Percentiles rank a stretch among this genome's conserved stretches.
These are phyloP conservation scores for Bubo blakistoni DNA, from an alignment of 2,113 vertebrate species.

Conservation along the genomic window DNA sequence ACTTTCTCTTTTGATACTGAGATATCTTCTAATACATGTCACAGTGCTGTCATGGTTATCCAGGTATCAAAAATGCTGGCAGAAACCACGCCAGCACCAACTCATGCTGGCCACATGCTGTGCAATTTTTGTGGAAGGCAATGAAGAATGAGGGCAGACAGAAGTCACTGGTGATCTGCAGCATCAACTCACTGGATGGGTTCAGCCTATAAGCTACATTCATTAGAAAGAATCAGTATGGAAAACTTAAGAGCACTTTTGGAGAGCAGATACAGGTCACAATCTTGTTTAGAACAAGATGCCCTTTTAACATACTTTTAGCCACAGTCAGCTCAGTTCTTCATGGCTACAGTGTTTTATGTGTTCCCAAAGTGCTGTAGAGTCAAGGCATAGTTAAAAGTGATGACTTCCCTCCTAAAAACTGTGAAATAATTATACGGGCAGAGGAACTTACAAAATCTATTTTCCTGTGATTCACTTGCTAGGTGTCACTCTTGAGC, in stretches of 20 bases:
- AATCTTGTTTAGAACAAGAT: neutral
- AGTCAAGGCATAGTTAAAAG: neutral
- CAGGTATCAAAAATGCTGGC: neutral
- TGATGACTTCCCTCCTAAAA: neutral
- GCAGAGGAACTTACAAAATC: neutral
- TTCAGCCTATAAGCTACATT: neutral
- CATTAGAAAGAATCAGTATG: neutral
- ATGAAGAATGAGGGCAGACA: neutral
- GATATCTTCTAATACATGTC: neutral
- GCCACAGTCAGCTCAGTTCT: neutral
- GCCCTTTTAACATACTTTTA: neutral
- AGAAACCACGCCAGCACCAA: neutral
- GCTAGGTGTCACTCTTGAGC: neutral
- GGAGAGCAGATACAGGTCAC: neutral
- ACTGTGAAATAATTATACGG: neutral
- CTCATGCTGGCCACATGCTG: neutral
- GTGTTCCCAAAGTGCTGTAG: neutral
- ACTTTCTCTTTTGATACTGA: neutral
- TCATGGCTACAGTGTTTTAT: neutral
- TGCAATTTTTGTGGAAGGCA: neutral
- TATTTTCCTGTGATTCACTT: neutral
- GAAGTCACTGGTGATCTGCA: neutral
- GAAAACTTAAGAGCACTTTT: neutral
- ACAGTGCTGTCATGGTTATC: neutral
- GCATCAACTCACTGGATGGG: neutral